Evolutionary conservation across 2,797 vertebrate genomes (phyloP).

Genomic region (Halcyon chelicuti): DNA sequence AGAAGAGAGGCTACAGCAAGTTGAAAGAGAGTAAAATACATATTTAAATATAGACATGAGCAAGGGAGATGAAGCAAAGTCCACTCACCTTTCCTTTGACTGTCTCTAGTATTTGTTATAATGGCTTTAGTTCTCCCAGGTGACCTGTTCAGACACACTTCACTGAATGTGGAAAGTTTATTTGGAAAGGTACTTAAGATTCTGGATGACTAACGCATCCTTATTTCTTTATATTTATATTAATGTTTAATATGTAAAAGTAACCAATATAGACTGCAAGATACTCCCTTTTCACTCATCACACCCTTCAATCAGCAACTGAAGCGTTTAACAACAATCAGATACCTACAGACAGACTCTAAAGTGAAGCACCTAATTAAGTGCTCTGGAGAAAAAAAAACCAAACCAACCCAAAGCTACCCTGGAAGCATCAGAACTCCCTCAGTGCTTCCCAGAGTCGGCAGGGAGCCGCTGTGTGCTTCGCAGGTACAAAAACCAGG

Average conservation of each 20-base stretch:
- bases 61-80: not conserved
- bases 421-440: not conserved
- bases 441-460: not conserved
- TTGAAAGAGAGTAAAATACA: not conserved
- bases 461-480: not conserved
- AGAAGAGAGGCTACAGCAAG: not conserved
- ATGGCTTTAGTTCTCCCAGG: not conserved
- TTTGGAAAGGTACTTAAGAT: conserved; percentile 1
- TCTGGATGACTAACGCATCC: not conserved
- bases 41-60: conserved; percentile 25
- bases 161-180: not conserved
- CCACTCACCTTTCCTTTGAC: conserved; percentile 22
- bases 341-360: not conserved
- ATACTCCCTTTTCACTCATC: not conserved
- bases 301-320: not conserved
- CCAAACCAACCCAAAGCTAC: not conserved
- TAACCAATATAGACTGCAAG: not conserved
- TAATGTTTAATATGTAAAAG: not conserved
- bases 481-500: not conserved
- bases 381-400: not conserved
- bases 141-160: not conserved
- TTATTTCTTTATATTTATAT: not conserved
- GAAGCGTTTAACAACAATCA: not conserved
- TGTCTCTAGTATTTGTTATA: conserved; percentile 10
- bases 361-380: conserved; percentile 18